phyloP scores from a whole-genome alignment of 2,797 vertebrate genomes.

The Spondyliosoma cantharus region DNA sequence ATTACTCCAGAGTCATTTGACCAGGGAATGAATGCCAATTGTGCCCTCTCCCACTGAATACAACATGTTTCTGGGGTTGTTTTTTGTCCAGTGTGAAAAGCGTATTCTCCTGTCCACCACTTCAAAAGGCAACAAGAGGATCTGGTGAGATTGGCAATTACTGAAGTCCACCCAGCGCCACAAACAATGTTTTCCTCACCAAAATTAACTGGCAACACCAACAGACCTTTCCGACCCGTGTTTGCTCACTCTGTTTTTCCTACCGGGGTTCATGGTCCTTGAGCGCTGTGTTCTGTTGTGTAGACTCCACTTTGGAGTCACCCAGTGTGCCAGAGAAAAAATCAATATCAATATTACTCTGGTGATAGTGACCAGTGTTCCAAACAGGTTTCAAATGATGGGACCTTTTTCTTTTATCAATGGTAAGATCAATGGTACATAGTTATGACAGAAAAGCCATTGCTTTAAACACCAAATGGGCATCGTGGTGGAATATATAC shows the following conservation, averaged over 20 bases:
- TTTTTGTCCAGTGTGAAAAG: too few species aligned
- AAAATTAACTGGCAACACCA: background rate
- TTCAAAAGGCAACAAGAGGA: too few species aligned
- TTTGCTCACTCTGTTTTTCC: constrained; percentile 2
- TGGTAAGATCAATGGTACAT: constrained; percentile 60
- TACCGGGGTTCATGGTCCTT: constrained; percentile 5
- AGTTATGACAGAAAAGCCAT: constrained; percentile 35
- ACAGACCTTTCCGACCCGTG: background rate
- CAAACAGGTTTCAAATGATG: constrained; percentile 58
- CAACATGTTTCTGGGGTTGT: too few species aligned
- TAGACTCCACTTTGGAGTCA: constrained; percentile 38
- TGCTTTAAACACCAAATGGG: constrained; percentile 27
- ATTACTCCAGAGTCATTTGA: too few species aligned
- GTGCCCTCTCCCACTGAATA: too few species aligned
- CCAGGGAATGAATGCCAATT: too few species aligned
- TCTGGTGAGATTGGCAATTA: too few species aligned
- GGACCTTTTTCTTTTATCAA: constrained; percentile 58
- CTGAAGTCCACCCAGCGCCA: too few species aligned
- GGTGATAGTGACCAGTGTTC: constrained; percentile 60
- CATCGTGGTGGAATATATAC: constrained; percentile 18
- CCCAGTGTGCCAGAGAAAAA: constrained; percentile 30
- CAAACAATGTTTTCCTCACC: too few species aligned
- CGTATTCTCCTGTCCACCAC: too few species aligned
- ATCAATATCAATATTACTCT: constrained; percentile 68
- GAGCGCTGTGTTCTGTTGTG: constrained; percentile 25